Conservation (phyloP, 2,797 vertebrate genomes). For the Poeciliopsis infans region DNA sequence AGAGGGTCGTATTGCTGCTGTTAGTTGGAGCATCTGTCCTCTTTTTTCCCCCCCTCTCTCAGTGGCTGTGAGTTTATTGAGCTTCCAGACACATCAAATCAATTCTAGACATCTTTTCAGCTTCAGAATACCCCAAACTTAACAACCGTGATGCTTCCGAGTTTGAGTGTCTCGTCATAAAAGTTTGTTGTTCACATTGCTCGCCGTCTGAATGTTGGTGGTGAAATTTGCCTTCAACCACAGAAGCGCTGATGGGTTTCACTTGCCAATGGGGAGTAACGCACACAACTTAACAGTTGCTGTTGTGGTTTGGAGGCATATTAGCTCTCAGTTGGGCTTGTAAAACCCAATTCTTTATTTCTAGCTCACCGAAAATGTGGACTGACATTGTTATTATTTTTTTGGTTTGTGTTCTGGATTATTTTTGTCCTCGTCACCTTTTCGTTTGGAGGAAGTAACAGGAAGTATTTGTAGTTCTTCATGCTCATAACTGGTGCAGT, state of each 20-base stretch:
- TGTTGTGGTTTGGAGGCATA: conserved; percentile 24
- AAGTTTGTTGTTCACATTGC: conserved; percentile 19
- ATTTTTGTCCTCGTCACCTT: not conserved
- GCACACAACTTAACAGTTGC: conserved; percentile 15
- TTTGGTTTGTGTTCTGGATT: not conserved
- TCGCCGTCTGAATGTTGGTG: conserved; percentile 26
- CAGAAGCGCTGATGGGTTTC: conserved; percentile 38
- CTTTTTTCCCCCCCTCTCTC: conserved; percentile 28
- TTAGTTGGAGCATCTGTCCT: conserved; percentile 25
- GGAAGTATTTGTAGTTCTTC: not conserved
- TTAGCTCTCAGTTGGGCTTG: conserved; percentile 27
- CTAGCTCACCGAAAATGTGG: not conserved
- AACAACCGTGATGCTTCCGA: conserved; percentile 8
- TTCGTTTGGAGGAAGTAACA: not conserved
- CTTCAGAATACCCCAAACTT: conserved; percentile 21
- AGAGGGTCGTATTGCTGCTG: conserved; percentile 45
- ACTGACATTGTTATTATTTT: too few relatives aligned
- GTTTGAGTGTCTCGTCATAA: conserved; percentile 23
- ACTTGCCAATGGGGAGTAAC: conserved; percentile 8
- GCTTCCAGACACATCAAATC: conserved; percentile 33
- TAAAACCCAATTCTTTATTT: not conserved
- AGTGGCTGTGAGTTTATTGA: conserved; percentile 44
- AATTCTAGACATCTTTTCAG: conserved; percentile 14
- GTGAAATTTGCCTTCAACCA: conserved; percentile 43
- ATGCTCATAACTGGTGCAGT: not conserved